phyloP scores from a whole-genome alignment of 2,113 vertebrate species.

The Mugil cephalus region DNA sequence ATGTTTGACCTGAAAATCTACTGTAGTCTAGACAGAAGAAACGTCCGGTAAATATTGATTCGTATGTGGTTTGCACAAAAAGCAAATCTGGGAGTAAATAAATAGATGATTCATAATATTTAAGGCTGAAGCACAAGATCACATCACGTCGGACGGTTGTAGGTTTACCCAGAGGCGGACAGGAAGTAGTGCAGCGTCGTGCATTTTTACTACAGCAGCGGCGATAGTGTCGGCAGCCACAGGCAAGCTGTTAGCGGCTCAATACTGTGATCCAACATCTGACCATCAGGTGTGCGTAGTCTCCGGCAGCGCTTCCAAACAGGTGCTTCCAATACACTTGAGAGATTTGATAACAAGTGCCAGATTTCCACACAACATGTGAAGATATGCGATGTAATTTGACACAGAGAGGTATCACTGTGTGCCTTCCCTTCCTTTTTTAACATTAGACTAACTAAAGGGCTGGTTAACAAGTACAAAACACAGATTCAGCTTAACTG shows the following conservation, averaged over 20 bases:
- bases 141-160: not conserved
- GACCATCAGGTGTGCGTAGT: constrained; percentile 31
- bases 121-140: too few relatives aligned
- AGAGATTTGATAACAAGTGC: not conserved
- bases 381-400: too few relatives aligned
- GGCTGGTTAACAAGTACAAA: too few relatives aligned
- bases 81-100: not conserved
- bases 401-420: not conserved
- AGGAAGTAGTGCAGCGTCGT: constrained; percentile 32
- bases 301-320: not conserved
- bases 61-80: constrained; percentile 28
- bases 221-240: not conserved
- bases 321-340: too few relatives aligned
- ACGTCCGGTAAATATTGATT: constrained; percentile 22
- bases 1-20: not conserved
- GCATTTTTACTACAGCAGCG: constrained; percentile 52
- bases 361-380: too few relatives aligned
- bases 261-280: constrained; percentile 67
- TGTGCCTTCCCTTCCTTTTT: not conserved
- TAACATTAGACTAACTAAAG: not conserved
- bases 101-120: not conserved
- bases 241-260: constrained; percentile 34
- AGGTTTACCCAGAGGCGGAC: not conserved
- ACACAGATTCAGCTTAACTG: too few relatives aligned
- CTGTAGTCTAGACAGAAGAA: constrained; percentile 5